Conservation (phyloP, 1,140 invertebrate genomes). For the Nomia melanderi region DNA sequence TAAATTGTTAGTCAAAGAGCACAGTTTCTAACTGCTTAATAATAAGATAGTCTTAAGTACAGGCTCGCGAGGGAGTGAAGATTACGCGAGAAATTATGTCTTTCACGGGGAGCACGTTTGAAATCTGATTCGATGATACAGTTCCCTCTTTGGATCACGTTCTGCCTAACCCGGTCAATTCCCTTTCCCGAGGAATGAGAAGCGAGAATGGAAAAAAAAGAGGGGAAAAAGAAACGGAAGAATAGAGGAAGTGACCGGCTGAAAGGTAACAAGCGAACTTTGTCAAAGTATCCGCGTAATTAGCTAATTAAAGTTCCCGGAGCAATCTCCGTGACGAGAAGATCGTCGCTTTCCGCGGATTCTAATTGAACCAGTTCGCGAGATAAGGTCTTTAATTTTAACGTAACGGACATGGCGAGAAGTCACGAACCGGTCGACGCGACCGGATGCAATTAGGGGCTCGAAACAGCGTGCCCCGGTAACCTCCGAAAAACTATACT, state of each 20-base stretch:
- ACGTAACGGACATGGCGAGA: constrained; percentile 56
- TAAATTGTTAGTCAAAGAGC: no score
- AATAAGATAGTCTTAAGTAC: no score
- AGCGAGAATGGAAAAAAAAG: no score
- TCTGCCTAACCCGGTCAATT: no score
- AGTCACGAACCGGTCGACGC: constrained; percentile 62
- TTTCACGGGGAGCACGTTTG: no score
- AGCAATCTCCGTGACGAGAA: constrained; percentile 58
- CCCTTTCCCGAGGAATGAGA: background rate
- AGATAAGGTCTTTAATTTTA: constrained; percentile 70
- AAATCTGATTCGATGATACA: no score
- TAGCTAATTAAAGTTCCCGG: constrained; percentile 66
- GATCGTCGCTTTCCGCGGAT: constrained; percentile 67
- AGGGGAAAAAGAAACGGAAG: no score
- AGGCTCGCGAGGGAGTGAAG: no score
- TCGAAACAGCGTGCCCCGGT: background rate
- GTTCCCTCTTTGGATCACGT: no score
- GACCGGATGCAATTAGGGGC: constrained; percentile 34
- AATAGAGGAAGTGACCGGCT: background rate
- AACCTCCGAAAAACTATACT: constrained; percentile 21
- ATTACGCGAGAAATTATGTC: no score
- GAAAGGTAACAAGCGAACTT: background rate
- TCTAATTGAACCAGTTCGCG: constrained; percentile 63
- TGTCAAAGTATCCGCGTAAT: constrained; percentile 44
- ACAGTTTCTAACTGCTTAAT: no score